These are phyloP conservation scores for Nycticryphes semicollaris DNA, from an alignment of 2,113 vertebrate genomes.

Conservation along the genomic window DNA sequence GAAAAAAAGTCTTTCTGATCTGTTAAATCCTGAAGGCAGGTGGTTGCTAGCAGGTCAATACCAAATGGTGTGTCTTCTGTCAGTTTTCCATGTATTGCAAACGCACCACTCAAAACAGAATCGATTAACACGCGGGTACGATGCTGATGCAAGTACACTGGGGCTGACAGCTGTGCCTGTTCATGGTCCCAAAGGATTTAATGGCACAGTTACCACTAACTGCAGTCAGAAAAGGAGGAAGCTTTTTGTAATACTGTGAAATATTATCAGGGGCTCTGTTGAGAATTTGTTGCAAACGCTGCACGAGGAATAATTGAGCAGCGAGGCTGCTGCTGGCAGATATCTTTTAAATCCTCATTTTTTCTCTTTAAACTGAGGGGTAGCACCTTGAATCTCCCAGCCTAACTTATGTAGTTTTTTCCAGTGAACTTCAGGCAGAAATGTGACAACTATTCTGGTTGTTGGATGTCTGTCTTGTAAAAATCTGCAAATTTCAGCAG, in stretches of 20 bases:
- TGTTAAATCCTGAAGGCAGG: not conserved
- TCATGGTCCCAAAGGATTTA: not conserved
- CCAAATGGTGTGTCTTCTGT: not conserved
- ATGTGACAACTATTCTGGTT: not conserved
- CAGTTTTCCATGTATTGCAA: not conserved
- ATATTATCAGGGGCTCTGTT: not conserved
- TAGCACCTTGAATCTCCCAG: not conserved
- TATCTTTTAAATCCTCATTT: not conserved
- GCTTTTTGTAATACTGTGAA: not conserved
- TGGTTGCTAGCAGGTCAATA: not conserved
- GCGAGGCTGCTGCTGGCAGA: not conserved
- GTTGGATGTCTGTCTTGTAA: not conserved
- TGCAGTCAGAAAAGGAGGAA: not conserved
- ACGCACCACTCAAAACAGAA: not conserved
- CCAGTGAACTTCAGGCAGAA: not conserved
- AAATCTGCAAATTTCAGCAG: not conserved
- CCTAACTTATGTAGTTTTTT: not conserved
- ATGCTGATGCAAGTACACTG: not conserved
- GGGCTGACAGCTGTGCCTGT: not conserved
- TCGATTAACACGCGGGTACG: not conserved
- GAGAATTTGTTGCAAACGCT: not conserved
- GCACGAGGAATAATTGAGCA: not conserved
- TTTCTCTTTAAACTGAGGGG: not conserved
- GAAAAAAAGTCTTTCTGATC: not conserved
- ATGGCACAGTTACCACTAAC: not conserved